phyloP scores from a whole-genome alignment of 2,797 vertebrate species.

The Antennarius maculatus region DNA sequence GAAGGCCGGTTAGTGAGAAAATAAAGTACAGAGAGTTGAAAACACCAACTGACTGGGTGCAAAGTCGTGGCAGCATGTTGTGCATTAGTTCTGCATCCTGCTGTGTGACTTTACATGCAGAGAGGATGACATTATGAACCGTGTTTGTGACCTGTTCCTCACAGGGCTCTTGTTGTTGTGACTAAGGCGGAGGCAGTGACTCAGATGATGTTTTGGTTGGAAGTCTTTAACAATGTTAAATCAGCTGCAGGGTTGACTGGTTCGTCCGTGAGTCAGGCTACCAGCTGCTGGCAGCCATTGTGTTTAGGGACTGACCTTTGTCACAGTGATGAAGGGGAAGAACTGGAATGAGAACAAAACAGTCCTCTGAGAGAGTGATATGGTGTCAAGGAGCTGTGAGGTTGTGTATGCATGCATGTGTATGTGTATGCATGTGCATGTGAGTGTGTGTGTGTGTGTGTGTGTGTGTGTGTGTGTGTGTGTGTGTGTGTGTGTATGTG shows the following conservation, averaged over 20 bases:
- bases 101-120: conserved; percentile 7
- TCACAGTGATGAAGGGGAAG: conserved; percentile 48
- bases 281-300: conserved; percentile 66
- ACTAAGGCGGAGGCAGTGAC: conserved; percentile 32
- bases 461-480: conserved; percentile 5
- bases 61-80: conserved; percentile 5
- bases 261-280: conserved; percentile 59
- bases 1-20: background rate
- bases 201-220: conserved; percentile 45
- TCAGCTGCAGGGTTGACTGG: conserved; percentile 44
- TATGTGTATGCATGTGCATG: background rate
- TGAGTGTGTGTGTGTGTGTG: conserved; percentile 2
- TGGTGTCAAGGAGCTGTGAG: conserved; percentile 26
- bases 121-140: background rate
- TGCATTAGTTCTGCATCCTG: background rate
- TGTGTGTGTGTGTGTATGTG: background rate
- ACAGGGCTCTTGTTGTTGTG: conserved; percentile 21
- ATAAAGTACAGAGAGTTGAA: background rate
- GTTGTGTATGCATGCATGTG: background rate
- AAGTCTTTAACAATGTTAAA: conserved; percentile 40
- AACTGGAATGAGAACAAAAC: conserved; percentile 40
- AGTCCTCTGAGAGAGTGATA: conserved; percentile 30
- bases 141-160: background rate
- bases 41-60: background rate
- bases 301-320: conserved; percentile 63